Evolutionary conservation across 1,140 invertebrate species (phyloP).

Genomic region (Lerema accius): DNA sequence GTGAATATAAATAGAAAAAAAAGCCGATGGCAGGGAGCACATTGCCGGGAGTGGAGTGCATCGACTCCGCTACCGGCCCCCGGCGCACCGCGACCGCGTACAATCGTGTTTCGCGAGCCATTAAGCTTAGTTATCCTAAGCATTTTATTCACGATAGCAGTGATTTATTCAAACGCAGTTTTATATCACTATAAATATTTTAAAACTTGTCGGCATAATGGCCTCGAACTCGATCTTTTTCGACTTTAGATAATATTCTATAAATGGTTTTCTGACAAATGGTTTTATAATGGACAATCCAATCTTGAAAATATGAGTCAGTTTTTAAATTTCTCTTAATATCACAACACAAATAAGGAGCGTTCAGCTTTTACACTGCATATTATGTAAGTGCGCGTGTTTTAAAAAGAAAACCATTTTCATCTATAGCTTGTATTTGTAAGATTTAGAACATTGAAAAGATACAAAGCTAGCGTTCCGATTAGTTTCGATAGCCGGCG

Average conservation of each 20-base stretch:
- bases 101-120: constrained; percentile 43
- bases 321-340: constrained; percentile 5
- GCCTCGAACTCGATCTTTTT: constrained; percentile 7
- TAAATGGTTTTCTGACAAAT: constrained; percentile 7
- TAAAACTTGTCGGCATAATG: constrained; percentile 11
- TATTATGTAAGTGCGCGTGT: no score
- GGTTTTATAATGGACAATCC: constrained; percentile 2
- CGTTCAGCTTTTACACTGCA: no score
- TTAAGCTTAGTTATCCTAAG: constrained; percentile 33
- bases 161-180: constrained; percentile 29
- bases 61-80: constrained; percentile 57
- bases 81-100: constrained; percentile 45
- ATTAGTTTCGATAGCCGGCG: constrained; percentile 4
- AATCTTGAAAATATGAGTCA: background rate
- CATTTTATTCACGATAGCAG: constrained; percentile 31
- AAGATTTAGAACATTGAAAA: no score
- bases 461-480: no score
- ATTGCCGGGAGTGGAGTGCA: constrained; percentile 50
- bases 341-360: no score
- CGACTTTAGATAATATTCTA: constrained; percentile 13
- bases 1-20: constrained; percentile 55
- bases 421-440: background rate
- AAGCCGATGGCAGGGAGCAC: constrained; percentile 37
- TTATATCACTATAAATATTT: constrained; percentile 27
- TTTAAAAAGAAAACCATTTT: background rate